Evolutionary conservation across 2,113 vertebrate genomes (phyloP).

Genomic region (Hemichromis elongatus): DNA sequence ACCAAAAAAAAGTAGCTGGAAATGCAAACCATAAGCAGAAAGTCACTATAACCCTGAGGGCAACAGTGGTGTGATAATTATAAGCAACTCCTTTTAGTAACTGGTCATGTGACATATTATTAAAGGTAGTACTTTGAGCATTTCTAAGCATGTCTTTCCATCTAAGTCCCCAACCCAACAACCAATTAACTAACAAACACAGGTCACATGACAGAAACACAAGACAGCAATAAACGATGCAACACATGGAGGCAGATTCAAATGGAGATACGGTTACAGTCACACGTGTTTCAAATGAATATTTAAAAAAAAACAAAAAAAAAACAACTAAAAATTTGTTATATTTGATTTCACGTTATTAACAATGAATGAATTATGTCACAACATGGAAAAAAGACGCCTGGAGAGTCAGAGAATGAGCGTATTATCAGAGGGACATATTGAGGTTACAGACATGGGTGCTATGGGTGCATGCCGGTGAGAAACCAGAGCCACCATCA

Average conservation of each 20-base stretch:
- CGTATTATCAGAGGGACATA: slow-evolving; percentile 31
- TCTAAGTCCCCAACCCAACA: not conserved
- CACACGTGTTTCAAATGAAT: slow-evolving; percentile 1
- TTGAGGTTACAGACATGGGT: slow-evolving; percentile 42
- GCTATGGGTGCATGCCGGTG: slow-evolving; percentile 68
- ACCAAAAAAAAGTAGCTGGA: not conserved
- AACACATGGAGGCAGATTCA: not conserved
- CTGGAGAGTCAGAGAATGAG: slow-evolving; percentile 33
- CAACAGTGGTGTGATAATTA: not conserved
- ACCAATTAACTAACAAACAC: not conserved
- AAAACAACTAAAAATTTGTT: not conserved
- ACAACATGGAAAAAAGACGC: not conserved
- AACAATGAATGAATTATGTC: not conserved
- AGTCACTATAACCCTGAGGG: not conserved
- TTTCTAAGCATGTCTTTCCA: not conserved
- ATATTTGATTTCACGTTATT: not conserved
- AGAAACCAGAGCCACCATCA: slow-evolving; percentile 71
- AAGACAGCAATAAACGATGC: not conserved
- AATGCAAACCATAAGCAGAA: not conserved
- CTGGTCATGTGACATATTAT: not conserved
- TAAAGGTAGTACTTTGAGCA: not conserved
- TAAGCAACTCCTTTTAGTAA: not conserved
- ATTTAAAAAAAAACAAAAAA: too few relatives aligned
- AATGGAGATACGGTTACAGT: not conserved
- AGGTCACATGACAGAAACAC: not conserved